Evolutionary conservation across 2,113 vertebrate genomes (phyloP).

Genomic region (Lepisosteus osseus): DNA sequence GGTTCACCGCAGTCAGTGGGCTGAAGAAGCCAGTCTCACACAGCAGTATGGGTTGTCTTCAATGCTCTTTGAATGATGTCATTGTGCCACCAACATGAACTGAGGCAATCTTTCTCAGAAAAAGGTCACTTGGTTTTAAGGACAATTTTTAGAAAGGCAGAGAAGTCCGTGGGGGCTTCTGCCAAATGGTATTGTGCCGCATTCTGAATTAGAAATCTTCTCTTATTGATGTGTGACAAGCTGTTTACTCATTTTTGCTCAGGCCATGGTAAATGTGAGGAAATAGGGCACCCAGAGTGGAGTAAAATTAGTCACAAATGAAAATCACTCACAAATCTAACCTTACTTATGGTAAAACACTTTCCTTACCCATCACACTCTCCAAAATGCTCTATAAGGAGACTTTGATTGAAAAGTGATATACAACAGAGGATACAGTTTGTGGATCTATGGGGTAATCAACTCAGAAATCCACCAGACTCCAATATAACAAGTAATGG

Average conservation of each 20-base stretch:
- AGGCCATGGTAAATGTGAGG: background rate
- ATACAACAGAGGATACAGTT: background rate
- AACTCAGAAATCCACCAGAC: conserved; percentile 1
- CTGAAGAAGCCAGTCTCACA: no score
- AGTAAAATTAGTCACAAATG: no score
- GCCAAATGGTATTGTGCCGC: background rate
- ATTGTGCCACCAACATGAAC: background rate
- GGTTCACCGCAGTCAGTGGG: no score
- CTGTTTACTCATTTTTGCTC: conserved; percentile 1
- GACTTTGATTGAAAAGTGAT: background rate
- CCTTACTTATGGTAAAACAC: background rate
- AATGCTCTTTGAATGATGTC: background rate
- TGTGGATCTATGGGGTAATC: background rate
- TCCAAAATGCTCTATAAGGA: background rate
- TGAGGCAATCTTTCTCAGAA: background rate
- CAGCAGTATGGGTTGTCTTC: no score
- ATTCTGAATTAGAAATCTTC: background rate
- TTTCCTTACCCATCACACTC: background rate
- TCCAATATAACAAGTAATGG: background rate
- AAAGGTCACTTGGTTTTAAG: conserved; percentile 2
- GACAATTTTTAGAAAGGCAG: background rate
- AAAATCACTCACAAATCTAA: background rate
- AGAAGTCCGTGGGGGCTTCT: background rate
- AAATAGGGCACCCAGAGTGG: background rate
- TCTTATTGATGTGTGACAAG: conserved; percentile 1